phyloP scores from a whole-genome alignment of 1,140 invertebrate species.

The Brachionus plicatilis region DNA sequence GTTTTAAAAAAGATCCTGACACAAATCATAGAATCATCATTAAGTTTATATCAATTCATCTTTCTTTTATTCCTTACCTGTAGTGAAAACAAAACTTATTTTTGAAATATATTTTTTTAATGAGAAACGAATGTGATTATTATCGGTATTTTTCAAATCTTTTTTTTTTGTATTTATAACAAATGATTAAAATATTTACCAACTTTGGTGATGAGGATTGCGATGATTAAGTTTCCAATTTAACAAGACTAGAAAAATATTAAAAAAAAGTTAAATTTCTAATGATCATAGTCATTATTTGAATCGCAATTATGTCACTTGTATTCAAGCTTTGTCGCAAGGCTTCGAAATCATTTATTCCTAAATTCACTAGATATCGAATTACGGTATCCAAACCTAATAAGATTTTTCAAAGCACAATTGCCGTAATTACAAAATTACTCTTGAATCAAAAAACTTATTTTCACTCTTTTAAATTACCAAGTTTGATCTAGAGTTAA shows the following conservation, averaged over 20 bases:
- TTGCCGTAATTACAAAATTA: not conserved
- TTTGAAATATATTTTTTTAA: conserved; percentile 16
- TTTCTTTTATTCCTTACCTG: conserved; percentile 7
- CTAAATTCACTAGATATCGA: not conserved
- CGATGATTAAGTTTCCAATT: conserved; percentile 27
- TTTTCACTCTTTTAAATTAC: not conserved
- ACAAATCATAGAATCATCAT: not conserved
- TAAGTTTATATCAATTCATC: conserved; percentile 26
- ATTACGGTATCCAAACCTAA: not conserved
- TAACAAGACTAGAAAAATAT: not conserved
- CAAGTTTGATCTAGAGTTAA: not conserved
- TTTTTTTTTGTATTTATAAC: not conserved
- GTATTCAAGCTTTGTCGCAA: not conserved
- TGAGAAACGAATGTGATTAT: conserved; percentile 12
- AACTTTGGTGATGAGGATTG: not conserved
- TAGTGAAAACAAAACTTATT: conserved; percentile 29
- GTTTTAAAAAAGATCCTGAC: not conserved
- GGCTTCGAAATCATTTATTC: not conserved
- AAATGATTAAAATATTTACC: conserved; percentile 10
- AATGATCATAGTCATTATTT: conserved; percentile 24
- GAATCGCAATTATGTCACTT: not conserved
- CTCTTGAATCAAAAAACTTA: not conserved
- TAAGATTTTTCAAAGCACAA: not conserved
- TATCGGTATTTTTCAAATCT: conserved; percentile 16
- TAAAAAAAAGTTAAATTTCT: conserved; percentile 18